These are phyloP conservation scores for Drosophila barbarae DNA, from an alignment of 2,888 invertebrate genomes.

Conservation along the genomic window DNA sequence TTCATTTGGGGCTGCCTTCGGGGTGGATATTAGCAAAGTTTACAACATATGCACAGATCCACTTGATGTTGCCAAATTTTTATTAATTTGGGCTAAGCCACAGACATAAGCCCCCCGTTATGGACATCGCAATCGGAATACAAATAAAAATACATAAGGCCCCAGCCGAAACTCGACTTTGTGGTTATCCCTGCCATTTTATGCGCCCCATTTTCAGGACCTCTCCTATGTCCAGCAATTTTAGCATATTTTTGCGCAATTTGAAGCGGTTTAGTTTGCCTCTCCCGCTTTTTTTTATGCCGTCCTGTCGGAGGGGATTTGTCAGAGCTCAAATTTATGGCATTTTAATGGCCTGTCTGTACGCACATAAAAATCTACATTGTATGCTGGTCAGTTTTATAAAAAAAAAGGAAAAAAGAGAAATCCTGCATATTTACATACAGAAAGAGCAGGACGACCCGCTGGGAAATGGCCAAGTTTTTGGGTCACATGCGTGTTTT, in stretches of 20 bases:
- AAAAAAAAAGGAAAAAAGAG: constrained; percentile 1
- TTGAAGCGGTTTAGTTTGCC: constrained; percentile 66
- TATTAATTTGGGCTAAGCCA: constrained; percentile 73
- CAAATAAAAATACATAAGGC: constrained; percentile 24
- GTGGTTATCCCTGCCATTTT: constrained; percentile 34
- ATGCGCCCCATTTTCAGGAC: constrained; percentile 17
- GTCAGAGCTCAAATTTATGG: constrained; percentile 64
- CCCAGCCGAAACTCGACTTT: constrained; percentile 16
- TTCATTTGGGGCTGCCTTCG: constrained; percentile 57
- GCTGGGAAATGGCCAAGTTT: constrained; percentile 33
- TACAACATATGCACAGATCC: constrained; percentile 59
- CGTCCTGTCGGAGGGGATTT: constrained; percentile 48
- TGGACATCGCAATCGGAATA: constrained; percentile 10
- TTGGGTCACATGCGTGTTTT: constrained; percentile 39
- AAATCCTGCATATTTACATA: constrained; percentile 29
- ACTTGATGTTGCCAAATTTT: constrained; percentile 57
- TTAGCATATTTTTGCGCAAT: constrained; percentile 67
- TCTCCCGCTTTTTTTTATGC: constrained; percentile 15
- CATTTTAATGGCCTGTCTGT: constrained; percentile 65
- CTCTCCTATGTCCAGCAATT: constrained; percentile 39
- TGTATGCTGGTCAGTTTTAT: constrained; percentile 43
- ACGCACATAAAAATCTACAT: constrained; percentile 52
- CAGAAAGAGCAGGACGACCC: constrained; percentile 34
- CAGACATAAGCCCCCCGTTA: constrained; percentile 39
- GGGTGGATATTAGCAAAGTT: constrained; percentile 56